These are phyloP conservation scores for Saimiri boliviensis DNA, from an alignment of 2,113 vertebrate species.

Conservation along the genomic window DNA sequence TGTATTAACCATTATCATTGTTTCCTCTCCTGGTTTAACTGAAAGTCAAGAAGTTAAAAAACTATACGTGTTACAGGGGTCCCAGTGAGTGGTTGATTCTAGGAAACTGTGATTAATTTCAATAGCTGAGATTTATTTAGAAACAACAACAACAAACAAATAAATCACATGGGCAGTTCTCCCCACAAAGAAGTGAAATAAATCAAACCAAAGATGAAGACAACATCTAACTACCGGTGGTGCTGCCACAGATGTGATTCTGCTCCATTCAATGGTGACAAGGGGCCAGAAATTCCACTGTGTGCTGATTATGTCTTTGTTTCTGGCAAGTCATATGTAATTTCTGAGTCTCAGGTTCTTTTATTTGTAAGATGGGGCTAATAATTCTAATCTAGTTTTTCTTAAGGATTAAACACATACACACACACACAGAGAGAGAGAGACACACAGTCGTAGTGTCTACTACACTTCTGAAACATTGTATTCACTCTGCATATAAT, in stretches of 20 bases:
- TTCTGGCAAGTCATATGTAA: neutral
- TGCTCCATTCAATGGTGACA: neutral
- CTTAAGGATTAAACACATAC: neutral
- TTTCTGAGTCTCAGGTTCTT: neutral
- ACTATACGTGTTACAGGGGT: neutral
- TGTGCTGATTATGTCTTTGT: neutral
- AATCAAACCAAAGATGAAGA: conserved; percentile 20
- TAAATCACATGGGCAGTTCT: neutral
- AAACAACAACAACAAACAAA: neutral
- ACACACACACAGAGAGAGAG: neutral
- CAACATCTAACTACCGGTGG: neutral
- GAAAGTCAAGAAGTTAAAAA: conserved; percentile 20
- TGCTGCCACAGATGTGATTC: neutral
- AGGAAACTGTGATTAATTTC: conserved; percentile 37
- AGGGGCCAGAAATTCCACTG: neutral
- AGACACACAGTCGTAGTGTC: neutral
- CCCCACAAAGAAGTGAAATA: neutral
- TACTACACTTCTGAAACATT: neutral
- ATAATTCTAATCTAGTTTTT: neutral
- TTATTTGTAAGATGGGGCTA: neutral
- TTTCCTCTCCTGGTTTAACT: neutral
- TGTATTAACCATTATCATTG: neutral
- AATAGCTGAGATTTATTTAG: conserved; percentile 46
- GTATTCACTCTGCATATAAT: neutral
- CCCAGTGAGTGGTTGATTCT: neutral